Percentiles rank a stretch among this genome's conserved stretches.
phyloP scores from a whole-genome alignment of 2,888 invertebrate species.

The Himalopsyche anomala region DNA sequence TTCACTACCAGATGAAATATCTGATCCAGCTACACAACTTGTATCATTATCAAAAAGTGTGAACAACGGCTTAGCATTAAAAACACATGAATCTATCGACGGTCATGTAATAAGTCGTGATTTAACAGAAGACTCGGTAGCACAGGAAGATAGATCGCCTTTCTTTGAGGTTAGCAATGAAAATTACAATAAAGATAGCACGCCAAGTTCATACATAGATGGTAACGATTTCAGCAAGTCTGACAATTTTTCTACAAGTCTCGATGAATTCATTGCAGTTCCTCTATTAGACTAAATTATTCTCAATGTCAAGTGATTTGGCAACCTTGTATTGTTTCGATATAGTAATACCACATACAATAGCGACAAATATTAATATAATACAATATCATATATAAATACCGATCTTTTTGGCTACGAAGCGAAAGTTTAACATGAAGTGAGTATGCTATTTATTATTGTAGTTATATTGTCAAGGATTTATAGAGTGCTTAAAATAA shows the following conservation, averaged over 20 bases:
- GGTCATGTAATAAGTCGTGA: neutral
- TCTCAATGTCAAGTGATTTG: constrained; percentile 30
- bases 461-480: too few species aligned
- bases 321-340: neutral
- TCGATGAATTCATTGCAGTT: constrained; percentile 52
- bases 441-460: too few species aligned
- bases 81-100: neutral
- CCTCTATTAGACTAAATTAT: constrained; percentile 46
- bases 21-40: constrained; percentile 47
- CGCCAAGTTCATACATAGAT: neutral
- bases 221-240: neutral
- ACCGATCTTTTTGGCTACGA: neutral
- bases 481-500: too few species aligned
- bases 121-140: neutral
- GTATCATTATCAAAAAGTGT: constrained; percentile 16
- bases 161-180: neutral
- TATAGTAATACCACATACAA: neutral
- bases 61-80: neutral
- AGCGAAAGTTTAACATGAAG: constrained; percentile 1
- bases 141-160: too few species aligned
- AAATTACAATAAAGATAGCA: neutral
- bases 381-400: neutral
- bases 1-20: constrained; percentile 53
- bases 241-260: neutral
- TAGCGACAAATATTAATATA: neutral